These are phyloP conservation scores for Bolborhynchus lineola DNA, from an alignment of 2,113 vertebrate genomes.

Conservation along the genomic window DNA sequence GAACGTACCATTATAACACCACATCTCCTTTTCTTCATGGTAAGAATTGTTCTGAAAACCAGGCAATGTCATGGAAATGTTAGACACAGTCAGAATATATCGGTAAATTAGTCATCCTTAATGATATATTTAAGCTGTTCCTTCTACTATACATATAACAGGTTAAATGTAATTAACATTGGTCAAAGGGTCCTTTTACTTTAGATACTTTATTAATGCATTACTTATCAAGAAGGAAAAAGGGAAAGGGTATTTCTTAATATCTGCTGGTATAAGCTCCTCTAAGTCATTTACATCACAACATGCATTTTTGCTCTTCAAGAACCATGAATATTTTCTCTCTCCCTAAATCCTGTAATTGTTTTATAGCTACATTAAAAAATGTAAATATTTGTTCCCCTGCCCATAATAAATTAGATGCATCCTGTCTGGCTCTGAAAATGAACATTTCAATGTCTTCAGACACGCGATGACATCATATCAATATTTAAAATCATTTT, in stretches of 20 bases:
- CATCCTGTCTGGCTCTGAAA: slow-evolving; percentile 86
- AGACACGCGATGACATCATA: slow-evolving; percentile 89
- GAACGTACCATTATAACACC: slow-evolving; percentile 19
- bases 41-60: neutral
- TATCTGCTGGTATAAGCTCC: neutral
- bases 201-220: neutral
- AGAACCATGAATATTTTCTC: slow-evolving; percentile 17
- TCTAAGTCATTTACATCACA: neutral
- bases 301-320: neutral
- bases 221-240: slow-evolving; percentile 8
- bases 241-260: neutral
- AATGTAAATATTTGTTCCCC: slow-evolving; percentile 83
- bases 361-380: slow-evolving; percentile 77
- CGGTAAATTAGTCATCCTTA: neutral
- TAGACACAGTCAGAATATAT: slow-evolving; percentile 47
- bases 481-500: slow-evolving; percentile 99
- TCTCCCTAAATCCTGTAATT: slow-evolving; percentile 66
- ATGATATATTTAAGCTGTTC: neutral
- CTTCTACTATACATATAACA: neutral
- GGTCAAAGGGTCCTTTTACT: neutral
- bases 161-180: neutral
- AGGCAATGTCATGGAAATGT: slow-evolving; percentile 36
- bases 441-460: slow-evolving; percentile 96
- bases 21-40: slow-evolving; percentile 9
- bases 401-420: slow-evolving; percentile 77